Evolutionary conservation across 2,888 invertebrate species (phyloP).

Genomic region (Dryocosmus kuriphilus): DNA sequence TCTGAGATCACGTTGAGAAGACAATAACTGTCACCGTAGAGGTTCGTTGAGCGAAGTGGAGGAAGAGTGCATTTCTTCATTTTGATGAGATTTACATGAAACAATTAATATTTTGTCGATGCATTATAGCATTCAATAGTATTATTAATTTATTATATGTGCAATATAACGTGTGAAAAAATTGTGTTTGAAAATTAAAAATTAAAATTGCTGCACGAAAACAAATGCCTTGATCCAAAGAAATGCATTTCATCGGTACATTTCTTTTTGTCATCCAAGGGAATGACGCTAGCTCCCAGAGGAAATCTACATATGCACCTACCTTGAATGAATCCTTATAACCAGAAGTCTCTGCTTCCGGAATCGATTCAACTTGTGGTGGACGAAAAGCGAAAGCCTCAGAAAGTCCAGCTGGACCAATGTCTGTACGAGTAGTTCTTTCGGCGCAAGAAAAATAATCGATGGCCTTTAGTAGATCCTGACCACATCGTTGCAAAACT

Average conservation of each 20-base stretch:
- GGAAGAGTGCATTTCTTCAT: conserved; percentile 40
- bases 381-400: conserved; percentile 60
- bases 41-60: conserved; percentile 66
- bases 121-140: neutral
- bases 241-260: too few species aligned
- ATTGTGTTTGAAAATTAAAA: too few species aligned
- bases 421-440: conserved; percentile 42
- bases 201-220: too few species aligned
- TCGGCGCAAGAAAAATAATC: conserved; percentile 84
- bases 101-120: neutral
- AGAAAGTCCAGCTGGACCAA: conserved; percentile 24
- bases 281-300: too few species aligned
- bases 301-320: neutral
- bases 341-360: conserved; percentile 43
- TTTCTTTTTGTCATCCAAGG: too few species aligned
- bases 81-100: neutral
- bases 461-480: conserved; percentile 93
- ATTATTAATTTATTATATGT: too few species aligned
- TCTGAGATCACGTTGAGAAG: conserved; percentile 71
- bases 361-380: conserved; percentile 49
- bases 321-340: conserved; percentile 5
- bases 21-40: conserved; percentile 70
- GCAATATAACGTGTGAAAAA: too few species aligned
- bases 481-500: conserved; percentile 94
- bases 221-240: too few species aligned